Base-by-base conservation (phyloP, 2,797 vertebrate genomes). In the Halcyon smyrnensis region DNA sequence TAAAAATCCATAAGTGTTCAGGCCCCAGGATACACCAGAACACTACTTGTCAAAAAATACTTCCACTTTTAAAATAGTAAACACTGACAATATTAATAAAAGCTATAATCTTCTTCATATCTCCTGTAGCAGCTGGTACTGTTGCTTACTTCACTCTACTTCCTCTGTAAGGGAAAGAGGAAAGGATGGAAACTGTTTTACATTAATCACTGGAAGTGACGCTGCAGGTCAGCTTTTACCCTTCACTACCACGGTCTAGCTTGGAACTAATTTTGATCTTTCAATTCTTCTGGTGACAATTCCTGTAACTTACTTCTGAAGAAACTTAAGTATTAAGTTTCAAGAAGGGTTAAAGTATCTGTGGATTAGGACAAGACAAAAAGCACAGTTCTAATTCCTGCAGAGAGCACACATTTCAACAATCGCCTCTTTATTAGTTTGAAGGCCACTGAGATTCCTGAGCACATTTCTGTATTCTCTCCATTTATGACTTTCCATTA, bases 191-290 rank as follows among this genome's bases (percentile, higher is more conserved):
- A 92, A 70, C 56, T 54, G 28, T 27, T 84, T 45, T 62, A 80
- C 57, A 64, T 34, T 45, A 87, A 92, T 24, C 5, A 43, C 51
- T 67, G 36, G 12, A 65, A 87, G 30, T 4, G 12, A 51, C 15
- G 15, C 3, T 74, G 16, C 39, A 68, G 11, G 20, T 53, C 60
- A 94, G 16, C 32, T 91, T 84, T 77, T 48, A 53, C 53, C 41
- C 36, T 63, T 71, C 0, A 1, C 8, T 53, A 6, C 17, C 21
- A 23, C 0, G 0, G 20, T 36, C 34, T 16, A 37, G 32, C 32
- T 64, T 74, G 27, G 91, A 91, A 46, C 8, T 41, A 16, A 71
- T 32, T 87, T 50, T 62, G 12, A 90, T 46, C 5, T 79, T 87
- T 20, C 10, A 41, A 1, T 45, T 57, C 5, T 39, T 77, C 51